Conservation (phyloP, 2,797 vertebrate species). For the Pteropus rufus region DNA sequence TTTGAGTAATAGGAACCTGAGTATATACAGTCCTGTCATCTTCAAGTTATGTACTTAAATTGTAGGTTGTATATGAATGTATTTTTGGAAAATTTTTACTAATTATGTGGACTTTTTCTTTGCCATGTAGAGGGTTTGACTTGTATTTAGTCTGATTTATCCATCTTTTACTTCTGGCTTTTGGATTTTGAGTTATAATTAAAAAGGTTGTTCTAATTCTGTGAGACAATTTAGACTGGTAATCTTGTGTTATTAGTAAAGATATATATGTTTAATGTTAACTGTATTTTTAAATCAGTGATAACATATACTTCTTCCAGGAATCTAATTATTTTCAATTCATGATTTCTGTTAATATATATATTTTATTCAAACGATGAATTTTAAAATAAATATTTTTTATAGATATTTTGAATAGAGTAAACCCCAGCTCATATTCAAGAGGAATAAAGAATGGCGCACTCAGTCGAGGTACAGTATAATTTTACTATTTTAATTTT, state of each 20-base stretch:
- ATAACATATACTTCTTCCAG: not conserved
- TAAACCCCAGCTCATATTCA: constrained; percentile 81
- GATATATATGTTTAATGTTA: not conserved
- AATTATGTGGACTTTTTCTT: not conserved
- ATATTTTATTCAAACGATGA: constrained; percentile 40
- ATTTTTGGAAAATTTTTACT: constrained; percentile 24
- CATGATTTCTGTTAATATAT: constrained; percentile 13
- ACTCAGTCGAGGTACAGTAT: constrained; percentile 84
- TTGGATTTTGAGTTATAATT: constrained; percentile 52
- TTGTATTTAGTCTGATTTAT: not conserved
- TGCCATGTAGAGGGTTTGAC: not conserved
- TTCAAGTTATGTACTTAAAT: not conserved
- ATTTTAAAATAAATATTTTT: constrained; percentile 77
- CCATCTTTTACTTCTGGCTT: not conserved
- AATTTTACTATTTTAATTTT: constrained; percentile 76
- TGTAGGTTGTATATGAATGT: not conserved
- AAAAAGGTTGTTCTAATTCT: constrained; percentile 24
- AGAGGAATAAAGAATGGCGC: constrained; percentile 85
- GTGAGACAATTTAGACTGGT: not conserved
- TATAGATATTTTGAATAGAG: constrained; percentile 86
- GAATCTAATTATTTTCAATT: constrained; percentile 21
- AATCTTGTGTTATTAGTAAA: constrained; percentile 20
- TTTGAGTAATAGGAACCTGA: constrained; percentile 12
- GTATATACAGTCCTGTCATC: not conserved
- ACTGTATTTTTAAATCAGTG: constrained; percentile 24